Evolutionary conservation across 1,140 invertebrate genomes (phyloP).

Genomic region (Solenopsis invicta): DNA sequence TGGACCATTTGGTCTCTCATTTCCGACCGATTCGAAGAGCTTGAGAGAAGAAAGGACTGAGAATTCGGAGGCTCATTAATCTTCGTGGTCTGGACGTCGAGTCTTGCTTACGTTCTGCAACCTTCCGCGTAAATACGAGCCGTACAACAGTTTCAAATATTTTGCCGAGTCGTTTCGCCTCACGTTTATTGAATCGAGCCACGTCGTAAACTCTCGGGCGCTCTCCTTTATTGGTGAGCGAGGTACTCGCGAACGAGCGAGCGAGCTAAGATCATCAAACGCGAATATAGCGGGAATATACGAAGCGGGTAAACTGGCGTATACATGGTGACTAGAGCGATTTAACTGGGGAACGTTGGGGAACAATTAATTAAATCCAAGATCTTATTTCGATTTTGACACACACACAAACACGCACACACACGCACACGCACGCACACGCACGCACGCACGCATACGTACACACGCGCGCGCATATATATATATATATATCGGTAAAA

Average conservation of each 20-base stretch:
- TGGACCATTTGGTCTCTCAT: not conserved
- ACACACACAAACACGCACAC: too few relatives aligned
- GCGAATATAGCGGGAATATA: conserved; percentile 42
- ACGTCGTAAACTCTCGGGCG: conserved; percentile 52
- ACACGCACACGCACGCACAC: too few relatives aligned
- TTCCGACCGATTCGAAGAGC: not conserved
- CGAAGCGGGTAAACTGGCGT: conserved; percentile 26
- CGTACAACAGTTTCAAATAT: conserved; percentile 48
- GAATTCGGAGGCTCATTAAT: not conserved
- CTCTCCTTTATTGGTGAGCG: conserved; percentile 65
- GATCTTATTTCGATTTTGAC: conserved; percentile 9
- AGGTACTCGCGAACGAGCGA: conserved; percentile 28
- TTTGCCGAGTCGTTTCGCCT: conserved; percentile 38
- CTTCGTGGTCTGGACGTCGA: not conserved
- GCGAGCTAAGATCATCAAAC: conserved; percentile 51
- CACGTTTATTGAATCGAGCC: conserved; percentile 51
- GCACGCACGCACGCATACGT: too few relatives aligned
- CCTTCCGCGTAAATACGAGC: not conserved
- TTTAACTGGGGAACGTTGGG: not conserved
- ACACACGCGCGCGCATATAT: too few relatives aligned
- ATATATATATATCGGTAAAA: too few relatives aligned
- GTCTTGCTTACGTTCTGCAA: not conserved
- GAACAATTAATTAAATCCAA: not conserved
- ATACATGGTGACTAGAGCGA: not conserved
- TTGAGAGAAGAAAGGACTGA: not conserved